Percentiles rank a stretch among this genome's conserved stretches.
These are phyloP conservation scores for Martes martes DNA, from an alignment of 2,113 vertebrate species.

Conservation along the genomic window DNA sequence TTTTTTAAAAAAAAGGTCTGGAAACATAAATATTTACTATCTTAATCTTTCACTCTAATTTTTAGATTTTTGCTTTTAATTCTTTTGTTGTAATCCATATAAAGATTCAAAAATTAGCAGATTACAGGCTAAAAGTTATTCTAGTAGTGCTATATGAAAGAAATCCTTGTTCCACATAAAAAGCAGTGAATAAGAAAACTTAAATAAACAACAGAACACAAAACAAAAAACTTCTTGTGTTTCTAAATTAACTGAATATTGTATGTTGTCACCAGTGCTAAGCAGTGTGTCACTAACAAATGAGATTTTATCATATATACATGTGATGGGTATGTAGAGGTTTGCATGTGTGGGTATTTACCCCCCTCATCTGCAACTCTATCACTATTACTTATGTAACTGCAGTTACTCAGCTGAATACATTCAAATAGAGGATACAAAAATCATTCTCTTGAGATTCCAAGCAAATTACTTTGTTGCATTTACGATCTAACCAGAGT, in stretches of 20 bases:
- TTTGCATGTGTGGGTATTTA: background rate
- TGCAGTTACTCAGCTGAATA: background rate
- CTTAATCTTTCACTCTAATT: background rate
- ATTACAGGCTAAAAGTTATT: background rate
- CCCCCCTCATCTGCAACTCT: background rate
- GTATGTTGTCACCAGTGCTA: slow-evolving; percentile 21
- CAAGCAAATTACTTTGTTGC: slow-evolving; percentile 55
- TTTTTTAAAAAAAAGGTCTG: background rate
- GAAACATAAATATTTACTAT: background rate
- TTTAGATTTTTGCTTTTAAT: background rate
- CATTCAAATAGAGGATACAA: slow-evolving; percentile 36
- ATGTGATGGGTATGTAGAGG: background rate
- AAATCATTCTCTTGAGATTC: slow-evolving; percentile 29
- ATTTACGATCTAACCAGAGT: slow-evolving; percentile 6
- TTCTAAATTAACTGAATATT: background rate
- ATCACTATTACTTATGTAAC: slow-evolving; percentile 24
- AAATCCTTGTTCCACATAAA: background rate
- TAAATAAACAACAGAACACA: background rate
- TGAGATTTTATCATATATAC: background rate
- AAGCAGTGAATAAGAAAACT: background rate
- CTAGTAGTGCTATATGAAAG: background rate
- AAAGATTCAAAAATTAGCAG: background rate
- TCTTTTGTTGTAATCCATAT: background rate
- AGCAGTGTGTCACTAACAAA: slow-evolving; percentile 26
- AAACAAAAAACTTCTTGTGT: background rate